Conservation (phyloP, 2,888 invertebrate genomes). For the Pinctada fucata region DNA sequence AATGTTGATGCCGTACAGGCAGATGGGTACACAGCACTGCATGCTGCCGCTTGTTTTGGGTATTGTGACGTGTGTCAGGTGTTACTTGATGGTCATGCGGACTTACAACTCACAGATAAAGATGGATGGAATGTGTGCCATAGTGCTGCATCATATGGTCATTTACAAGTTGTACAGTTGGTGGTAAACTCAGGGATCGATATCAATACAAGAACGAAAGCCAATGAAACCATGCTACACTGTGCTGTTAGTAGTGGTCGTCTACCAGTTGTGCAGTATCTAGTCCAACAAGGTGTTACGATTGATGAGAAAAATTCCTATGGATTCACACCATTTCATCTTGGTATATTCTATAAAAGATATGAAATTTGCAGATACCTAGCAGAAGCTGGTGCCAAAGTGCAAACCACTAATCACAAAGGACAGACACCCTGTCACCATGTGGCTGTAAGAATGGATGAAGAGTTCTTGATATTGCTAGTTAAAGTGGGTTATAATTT, state of each 20-base stretch:
- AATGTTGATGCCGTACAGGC: constrained; percentile 63
- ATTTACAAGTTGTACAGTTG: constrained; percentile 56
- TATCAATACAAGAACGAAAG: constrained; percentile 57
- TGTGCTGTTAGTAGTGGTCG: constrained; percentile 66
- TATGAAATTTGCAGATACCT: constrained; percentile 61
- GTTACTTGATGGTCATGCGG: constrained; percentile 61
- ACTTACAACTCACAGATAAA: constrained; percentile 60
- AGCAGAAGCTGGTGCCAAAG: constrained; percentile 60
- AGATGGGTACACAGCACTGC: constrained; percentile 71
- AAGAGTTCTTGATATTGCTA: constrained; percentile 56
- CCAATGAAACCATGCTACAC: constrained; percentile 68
- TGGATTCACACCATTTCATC: constrained; percentile 67
- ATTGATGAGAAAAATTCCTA: constrained; percentile 57
- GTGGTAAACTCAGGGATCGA: constrained; percentile 61
- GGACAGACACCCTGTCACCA: constrained; percentile 63
- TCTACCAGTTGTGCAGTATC: constrained; percentile 53
- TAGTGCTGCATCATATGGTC: constrained; percentile 68
- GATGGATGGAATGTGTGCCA: constrained; percentile 73
- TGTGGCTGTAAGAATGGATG: constrained; percentile 58
- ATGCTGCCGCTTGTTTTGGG: constrained; percentile 69
- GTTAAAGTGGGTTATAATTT: constrained; percentile 63
- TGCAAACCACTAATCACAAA: constrained; percentile 54
- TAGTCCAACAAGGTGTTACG: constrained; percentile 55
- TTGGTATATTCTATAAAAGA: constrained; percentile 66
- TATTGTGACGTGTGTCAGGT: constrained; percentile 57